Conservation (phyloP, 1,140 invertebrate genomes). For the Lordiphosa stackelbergi region DNA sequence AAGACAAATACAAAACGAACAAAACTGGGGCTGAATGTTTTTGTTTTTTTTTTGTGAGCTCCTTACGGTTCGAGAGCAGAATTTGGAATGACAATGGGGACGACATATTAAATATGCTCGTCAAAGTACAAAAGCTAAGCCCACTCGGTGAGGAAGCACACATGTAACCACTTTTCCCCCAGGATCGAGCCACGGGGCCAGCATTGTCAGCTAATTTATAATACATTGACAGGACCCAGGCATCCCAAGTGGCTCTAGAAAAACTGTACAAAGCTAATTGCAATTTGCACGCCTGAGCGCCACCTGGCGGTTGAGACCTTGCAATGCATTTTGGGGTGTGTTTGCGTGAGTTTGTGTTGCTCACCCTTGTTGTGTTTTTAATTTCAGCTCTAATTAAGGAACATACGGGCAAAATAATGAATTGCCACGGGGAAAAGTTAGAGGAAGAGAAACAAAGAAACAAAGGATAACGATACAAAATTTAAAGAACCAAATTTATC, state of each 20-base stretch:
- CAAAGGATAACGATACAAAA: no score
- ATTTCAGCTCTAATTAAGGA: slow-evolving; percentile 49
- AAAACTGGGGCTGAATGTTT: slow-evolving; percentile 2
- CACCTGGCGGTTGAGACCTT: slow-evolving; percentile 29
- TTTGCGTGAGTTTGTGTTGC: slow-evolving; percentile 9
- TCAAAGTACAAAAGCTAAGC: not conserved
- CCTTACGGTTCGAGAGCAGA: slow-evolving; percentile 14
- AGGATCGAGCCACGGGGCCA: not conserved
- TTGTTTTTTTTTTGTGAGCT: slow-evolving; percentile 8
- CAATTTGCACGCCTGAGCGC: slow-evolving; percentile 36
- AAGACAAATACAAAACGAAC: slow-evolving; percentile 1
- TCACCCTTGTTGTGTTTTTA: slow-evolving; percentile 8
- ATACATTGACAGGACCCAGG: slow-evolving; percentile 36
- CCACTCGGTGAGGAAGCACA: slow-evolving; percentile 8
- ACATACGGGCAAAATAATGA: slow-evolving; percentile 24
- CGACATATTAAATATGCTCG: not conserved
- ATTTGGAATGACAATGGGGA: slow-evolving; percentile 39
- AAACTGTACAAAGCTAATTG: slow-evolving; percentile 42
- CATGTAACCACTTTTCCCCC: slow-evolving; percentile 1
- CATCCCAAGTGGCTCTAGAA: slow-evolving; percentile 8
- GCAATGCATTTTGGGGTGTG: slow-evolving; percentile 13
- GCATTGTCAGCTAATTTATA: slow-evolving; percentile 48
- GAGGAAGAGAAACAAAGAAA: no score
- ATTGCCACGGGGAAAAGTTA: slow-evolving; percentile 4
- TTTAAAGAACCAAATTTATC: no score